Base-by-base conservation (phyloP, 2,113 vertebrate genomes). In the Murina feae region DNA sequence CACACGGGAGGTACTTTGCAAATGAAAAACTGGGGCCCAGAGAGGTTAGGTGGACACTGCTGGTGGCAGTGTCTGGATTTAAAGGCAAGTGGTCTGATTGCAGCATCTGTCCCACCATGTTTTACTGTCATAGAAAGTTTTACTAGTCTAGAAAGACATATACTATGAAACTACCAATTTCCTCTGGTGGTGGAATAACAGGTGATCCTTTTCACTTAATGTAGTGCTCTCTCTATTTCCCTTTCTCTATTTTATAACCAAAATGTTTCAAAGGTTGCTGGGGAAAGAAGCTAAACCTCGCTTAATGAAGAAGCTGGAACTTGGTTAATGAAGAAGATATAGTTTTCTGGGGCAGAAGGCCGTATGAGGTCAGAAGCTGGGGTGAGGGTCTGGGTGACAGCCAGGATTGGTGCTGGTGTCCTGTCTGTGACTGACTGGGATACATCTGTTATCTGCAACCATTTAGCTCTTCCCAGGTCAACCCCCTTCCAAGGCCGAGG, bases 201-300 rank as follows among this genome's bases (percentile, higher is more conserved):
- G 51, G 28, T n/a, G 35, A 69, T 18, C 53, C 7, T 20, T 51
- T 47, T 44, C 53, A 72, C 47, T 60, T 82, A 32, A 14, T 9
- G 7, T 18, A 18, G 55, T 66, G 11, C 25, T 79, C 32, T 79
- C 32, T 42, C 1, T 53, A 55, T 63, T 37, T 85, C 72, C 44
- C 20, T 28, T 30, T 74, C 47, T 83, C 4, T 84, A 14, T 58
- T 76, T 81, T 49, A 55, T 55, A 75, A 84, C 44, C 20, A 90
- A 53, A 78, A 42, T 14, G 32, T 63, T 93, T 74, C 82, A 14
- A 32, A 76, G 28, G 3, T 42, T 55, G n/a, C 35, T 78, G 63
- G 25, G 23, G 20, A 44, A 88, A 89, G 74, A 92, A 86, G 74
- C 25, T 87, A 51, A 94, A 85, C 76, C 5, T 51, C 80, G 55